Percentiles rank a stretch among this genome's conserved stretches.
Conservation (phyloP, 2,113 vertebrate genomes). For the Sarotherodon lohbergeri region DNA sequence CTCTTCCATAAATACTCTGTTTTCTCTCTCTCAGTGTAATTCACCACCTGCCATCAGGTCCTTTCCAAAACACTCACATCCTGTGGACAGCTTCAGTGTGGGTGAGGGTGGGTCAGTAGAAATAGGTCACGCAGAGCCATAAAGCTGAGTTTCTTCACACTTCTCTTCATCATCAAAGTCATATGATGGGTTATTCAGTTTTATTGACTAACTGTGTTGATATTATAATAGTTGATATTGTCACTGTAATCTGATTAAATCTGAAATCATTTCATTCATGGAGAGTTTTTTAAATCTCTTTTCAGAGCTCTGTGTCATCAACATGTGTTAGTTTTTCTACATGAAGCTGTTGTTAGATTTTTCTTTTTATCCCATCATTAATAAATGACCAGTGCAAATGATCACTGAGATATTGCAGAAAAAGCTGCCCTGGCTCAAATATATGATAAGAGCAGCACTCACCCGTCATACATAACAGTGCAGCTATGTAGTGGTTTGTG, state of each 20-base stretch:
- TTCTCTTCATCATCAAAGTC: background rate
- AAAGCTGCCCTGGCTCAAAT: background rate
- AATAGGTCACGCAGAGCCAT: background rate
- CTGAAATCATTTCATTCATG: background rate
- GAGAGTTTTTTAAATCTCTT: background rate
- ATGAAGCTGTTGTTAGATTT: background rate
- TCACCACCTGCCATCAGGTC: constrained; percentile 57
- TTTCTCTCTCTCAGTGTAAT: constrained; percentile 28
- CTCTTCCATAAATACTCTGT: constrained; percentile 4
- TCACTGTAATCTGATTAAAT: background rate
- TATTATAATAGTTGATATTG: background rate
- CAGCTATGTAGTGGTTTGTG: background rate
- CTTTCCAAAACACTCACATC: constrained; percentile 33
- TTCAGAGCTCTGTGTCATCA: background rate
- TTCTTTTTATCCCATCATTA: background rate
- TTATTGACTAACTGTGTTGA: background rate
- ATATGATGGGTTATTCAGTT: background rate
- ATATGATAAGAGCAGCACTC: background rate
- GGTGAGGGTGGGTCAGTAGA: background rate
- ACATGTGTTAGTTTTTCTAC: background rate
- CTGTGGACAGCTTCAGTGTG: background rate
- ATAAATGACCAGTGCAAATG: background rate
- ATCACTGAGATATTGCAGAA: background rate
- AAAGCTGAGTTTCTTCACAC: background rate
- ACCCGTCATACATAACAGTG: background rate